These are phyloP conservation scores for Channa striata DNA, from an alignment of 2,797 vertebrate species.

Conservation along the genomic window DNA sequence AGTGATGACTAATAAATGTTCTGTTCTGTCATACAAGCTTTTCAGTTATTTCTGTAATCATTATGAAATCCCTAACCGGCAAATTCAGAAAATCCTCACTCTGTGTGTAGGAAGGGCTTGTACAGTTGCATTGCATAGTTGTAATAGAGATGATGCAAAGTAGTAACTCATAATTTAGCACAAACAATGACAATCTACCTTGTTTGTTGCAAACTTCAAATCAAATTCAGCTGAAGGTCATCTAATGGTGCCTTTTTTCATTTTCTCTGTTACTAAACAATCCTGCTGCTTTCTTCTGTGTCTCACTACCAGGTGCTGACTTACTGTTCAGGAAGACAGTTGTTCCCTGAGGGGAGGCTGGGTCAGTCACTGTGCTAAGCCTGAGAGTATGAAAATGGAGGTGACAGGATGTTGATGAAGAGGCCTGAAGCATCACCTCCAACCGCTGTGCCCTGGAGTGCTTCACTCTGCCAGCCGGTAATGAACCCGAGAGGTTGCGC, in stretches of 20 bases:
- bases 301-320: conserved; percentile 28
- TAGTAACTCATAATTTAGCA: neutral
- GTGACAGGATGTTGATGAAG: conserved; percentile 79
- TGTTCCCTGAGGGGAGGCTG: conserved; percentile 6
- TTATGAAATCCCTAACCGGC: too few relatives aligned
- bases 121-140: neutral
- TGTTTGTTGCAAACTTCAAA: conserved; percentile 9
- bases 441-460: conserved; percentile 62
- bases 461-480: conserved; percentile 59
- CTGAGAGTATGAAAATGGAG: conserved; percentile 66
- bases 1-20: too few relatives aligned
- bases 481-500: conserved; percentile 62
- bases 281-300: conserved; percentile 25
- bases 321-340: conserved; percentile 57
- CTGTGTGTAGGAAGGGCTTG: neutral
- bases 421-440: conserved; percentile 61
- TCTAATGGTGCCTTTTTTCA: conserved; percentile 17
- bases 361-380: conserved; percentile 52
- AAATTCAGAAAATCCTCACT: neutral
- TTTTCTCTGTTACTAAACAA: conserved; percentile 39
- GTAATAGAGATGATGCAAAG: neutral
- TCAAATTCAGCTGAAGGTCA: conserved; percentile 32
- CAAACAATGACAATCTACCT: neutral
- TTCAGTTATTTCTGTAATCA: conserved; percentile 3
- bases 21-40: neutral